Percentiles rank a stretch among this genome's conserved stretches.
phyloP scores from a whole-genome alignment of 2,797 vertebrate species.

The Natrix natrix region DNA sequence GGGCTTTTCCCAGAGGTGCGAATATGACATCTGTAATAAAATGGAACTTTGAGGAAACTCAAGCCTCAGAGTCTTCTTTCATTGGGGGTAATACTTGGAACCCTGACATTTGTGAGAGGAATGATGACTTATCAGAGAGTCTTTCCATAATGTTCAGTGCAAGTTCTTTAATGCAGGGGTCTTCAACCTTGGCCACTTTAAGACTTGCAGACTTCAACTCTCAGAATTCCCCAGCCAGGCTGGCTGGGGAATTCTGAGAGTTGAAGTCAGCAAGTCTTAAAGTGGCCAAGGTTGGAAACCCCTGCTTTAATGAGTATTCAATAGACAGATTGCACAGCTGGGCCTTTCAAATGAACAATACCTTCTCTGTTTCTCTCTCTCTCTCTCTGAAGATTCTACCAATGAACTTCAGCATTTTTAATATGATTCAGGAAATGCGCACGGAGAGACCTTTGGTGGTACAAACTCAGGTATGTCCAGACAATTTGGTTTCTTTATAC shows the following conservation, averaged over 20 bases:
- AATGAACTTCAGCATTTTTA: constrained; percentile 84
- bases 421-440: constrained; percentile 89
- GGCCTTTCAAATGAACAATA: not conserved
- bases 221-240: too few species aligned
- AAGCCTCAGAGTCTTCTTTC: too few species aligned
- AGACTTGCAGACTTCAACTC: not conserved
- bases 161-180: not conserved
- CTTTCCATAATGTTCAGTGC: not conserved
- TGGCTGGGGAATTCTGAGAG: too few species aligned
- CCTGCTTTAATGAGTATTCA: constrained; percentile 1
- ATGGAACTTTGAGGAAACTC: too few species aligned
- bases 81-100: too few species aligned
- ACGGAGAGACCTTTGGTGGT: constrained; percentile 91
- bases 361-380: constrained; percentile 22
- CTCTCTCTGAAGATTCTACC: constrained; percentile 79
- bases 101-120: not conserved
- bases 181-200: not conserved
- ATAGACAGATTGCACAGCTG: not conserved
- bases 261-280: too few species aligned
- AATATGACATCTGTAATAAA: too few species aligned
- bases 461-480: constrained; percentile 86
- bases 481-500: accelerated
- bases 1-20: too few species aligned
- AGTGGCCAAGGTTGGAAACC: too few species aligned
- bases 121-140: constrained; percentile 7